These are phyloP conservation scores for Misgurnus mizolepis DNA, from an alignment of 2,113 vertebrate species.

Conservation along the genomic window DNA sequence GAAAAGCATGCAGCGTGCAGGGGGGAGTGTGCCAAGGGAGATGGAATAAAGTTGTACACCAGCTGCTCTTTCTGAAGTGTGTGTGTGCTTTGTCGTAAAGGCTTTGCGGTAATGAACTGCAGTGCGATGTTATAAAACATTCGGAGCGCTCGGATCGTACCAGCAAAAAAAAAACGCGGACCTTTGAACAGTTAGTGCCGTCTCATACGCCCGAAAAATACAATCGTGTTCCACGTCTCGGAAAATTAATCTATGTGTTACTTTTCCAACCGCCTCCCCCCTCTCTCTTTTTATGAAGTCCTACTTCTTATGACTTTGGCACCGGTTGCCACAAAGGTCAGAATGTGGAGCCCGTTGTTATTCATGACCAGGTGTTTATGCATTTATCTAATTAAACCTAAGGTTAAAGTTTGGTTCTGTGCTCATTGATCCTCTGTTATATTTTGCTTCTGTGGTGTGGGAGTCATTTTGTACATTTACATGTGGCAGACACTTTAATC, in stretches of 20 bases:
- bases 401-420: conserved; percentile 10
- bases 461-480: background rate
- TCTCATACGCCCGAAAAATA: conserved; percentile 42
- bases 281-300: conserved; percentile 37
- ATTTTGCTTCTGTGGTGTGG: conserved; percentile 3
- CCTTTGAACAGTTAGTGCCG: conserved; percentile 60
- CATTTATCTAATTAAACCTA: conserved; percentile 21
- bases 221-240: conserved; percentile 63
- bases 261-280: background rate
- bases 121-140: conserved; percentile 59
- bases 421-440: background rate
- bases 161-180: background rate
- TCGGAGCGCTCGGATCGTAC: conserved; percentile 61
- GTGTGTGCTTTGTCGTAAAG: conserved; percentile 69
- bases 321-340: conserved; percentile 36
- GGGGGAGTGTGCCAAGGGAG: conserved; percentile 23
- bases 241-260: conserved; percentile 57
- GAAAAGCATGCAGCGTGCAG: conserved; percentile 67
- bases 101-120: conserved; percentile 70
- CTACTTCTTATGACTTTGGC: conserved; percentile 38
- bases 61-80: conserved; percentile 77
- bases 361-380: conserved; percentile 32
- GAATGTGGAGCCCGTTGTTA: conserved; percentile 27
- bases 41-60: conserved; percentile 69
- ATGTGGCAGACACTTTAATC: too few species aligned